Conservation (phyloP, 2,797 vertebrate genomes). For the Clarias fuscus region DNA sequence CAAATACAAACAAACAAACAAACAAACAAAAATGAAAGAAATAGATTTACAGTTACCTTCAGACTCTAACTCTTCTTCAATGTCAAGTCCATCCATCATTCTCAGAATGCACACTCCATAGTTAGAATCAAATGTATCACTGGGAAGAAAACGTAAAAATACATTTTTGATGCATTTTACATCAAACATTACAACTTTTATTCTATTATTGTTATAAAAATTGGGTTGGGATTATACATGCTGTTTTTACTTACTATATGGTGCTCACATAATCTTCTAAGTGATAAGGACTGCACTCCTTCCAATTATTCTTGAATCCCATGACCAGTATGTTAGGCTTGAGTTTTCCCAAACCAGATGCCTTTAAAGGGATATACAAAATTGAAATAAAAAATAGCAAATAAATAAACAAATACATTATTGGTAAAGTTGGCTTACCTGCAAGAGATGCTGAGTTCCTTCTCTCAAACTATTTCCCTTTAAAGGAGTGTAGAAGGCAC, state of each 20-base stretch:
- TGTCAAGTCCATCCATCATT: slow-evolving; percentile 71
- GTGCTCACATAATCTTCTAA: slow-evolving; percentile 75
- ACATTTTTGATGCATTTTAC: background rate
- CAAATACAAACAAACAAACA: background rate
- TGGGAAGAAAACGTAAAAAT: slow-evolving; percentile 45
- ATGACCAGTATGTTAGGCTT: slow-evolving; percentile 77
- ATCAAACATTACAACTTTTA: background rate
- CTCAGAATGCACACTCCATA: slow-evolving; percentile 74
- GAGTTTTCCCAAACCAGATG: slow-evolving; percentile 75
- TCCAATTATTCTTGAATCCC: slow-evolving; percentile 79
- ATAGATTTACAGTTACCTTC: slow-evolving; percentile 59
- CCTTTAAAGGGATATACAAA: slow-evolving; percentile 55
- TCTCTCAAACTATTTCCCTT: slow-evolving; percentile 60
- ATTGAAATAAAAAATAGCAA: background rate
- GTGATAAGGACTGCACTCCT: slow-evolving; percentile 60
- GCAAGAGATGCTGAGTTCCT: slow-evolving; percentile 71
- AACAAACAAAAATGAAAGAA: slow-evolving; percentile 43
- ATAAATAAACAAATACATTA: no score
- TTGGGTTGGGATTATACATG: background rate
- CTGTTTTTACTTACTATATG: slow-evolving; percentile 69
- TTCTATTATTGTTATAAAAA: background rate
- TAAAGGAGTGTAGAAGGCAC: slow-evolving; percentile 72
- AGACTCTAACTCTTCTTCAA: slow-evolving; percentile 66
- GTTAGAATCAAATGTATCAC: slow-evolving; percentile 76
- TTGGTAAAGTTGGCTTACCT: slow-evolving; percentile 61